These are phyloP conservation scores for Heptranchias perlo DNA, from an alignment of 2,113 vertebrate genomes.

Conservation along the genomic window DNA sequence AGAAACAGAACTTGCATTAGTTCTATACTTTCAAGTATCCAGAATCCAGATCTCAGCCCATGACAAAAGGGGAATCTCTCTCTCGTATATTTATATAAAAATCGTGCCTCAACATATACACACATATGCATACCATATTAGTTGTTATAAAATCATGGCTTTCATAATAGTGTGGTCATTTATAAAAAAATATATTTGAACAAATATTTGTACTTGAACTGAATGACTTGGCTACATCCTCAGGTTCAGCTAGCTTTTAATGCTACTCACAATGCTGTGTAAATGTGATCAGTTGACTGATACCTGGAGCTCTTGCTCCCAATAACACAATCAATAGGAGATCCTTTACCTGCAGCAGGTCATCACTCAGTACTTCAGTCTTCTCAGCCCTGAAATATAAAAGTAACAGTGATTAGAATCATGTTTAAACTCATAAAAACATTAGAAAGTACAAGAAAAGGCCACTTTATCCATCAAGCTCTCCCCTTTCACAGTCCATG, in stretches of 20 bases:
- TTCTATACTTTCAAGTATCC: not conserved
- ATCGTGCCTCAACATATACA: not conserved
- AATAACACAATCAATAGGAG: not conserved
- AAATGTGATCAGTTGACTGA: not conserved
- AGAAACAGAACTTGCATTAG: too few species aligned
- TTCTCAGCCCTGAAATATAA: conserved; percentile 83
- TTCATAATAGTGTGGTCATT: not conserved
- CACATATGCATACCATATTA: too few species aligned
- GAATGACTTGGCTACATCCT: not conserved
- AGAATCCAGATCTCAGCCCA: not conserved
- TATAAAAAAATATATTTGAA: not conserved
- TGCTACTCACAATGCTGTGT: not conserved
- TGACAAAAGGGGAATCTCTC: not conserved
- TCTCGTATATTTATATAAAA: not conserved
- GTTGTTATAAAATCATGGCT: too few species aligned
- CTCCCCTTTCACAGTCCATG: not conserved
- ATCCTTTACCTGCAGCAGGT: conserved; percentile 82
- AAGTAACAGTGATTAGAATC: conserved; percentile 24
- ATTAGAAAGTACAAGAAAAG: not conserved
- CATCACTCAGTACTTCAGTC: conserved; percentile 96
- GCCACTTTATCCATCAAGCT: not conserved
- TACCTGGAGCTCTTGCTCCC: not conserved
- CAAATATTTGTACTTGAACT: not conserved
- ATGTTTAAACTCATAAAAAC: not conserved
- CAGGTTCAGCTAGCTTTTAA: not conserved